phyloP scores from a whole-genome alignment of 1,140 invertebrate species.

The Portunus trituberculatus region DNA sequence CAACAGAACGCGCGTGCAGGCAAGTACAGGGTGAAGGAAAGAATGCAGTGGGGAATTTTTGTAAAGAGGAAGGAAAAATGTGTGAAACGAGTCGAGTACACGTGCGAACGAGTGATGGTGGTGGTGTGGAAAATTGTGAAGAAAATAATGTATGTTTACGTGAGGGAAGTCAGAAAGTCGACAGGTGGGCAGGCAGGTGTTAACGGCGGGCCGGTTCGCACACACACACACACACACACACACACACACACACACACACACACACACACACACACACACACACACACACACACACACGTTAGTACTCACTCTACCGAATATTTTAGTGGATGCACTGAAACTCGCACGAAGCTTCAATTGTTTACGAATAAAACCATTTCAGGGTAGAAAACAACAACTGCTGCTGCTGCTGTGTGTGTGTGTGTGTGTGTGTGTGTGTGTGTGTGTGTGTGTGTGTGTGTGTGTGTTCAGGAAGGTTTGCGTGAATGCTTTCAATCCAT shows the following conservation, averaged over 20 bases:
- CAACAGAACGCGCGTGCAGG: too few relatives aligned
- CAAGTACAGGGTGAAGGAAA: not conserved
- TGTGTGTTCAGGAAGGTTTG: conserved; percentile 5
- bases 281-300: too few relatives aligned
- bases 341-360: not conserved
- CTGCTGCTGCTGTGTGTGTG: conserved; percentile 7
- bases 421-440: conserved; percentile 20
- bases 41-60: not conserved
- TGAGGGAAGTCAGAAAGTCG: not conserved
- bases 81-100: not conserved
- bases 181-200: not conserved
- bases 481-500: not conserved
- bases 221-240: conserved; percentile 15
- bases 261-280: conserved; percentile 1
- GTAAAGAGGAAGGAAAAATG: not conserved
- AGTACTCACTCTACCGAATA: not conserved
- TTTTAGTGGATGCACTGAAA: not conserved
- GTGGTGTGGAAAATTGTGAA: not conserved
- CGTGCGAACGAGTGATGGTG: not conserved
- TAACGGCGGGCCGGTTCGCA: not conserved
- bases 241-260: conserved; percentile 3
- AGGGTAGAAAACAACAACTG: not conserved
- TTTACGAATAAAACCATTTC: not conserved
- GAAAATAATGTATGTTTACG: not conserved
- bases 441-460: conserved; percentile 28